Evolutionary conservation across 2,797 vertebrate genomes (phyloP), one percentile per base, ranked within the genome.

Genomic region (Odontamblyopus lacepedii): DNA sequence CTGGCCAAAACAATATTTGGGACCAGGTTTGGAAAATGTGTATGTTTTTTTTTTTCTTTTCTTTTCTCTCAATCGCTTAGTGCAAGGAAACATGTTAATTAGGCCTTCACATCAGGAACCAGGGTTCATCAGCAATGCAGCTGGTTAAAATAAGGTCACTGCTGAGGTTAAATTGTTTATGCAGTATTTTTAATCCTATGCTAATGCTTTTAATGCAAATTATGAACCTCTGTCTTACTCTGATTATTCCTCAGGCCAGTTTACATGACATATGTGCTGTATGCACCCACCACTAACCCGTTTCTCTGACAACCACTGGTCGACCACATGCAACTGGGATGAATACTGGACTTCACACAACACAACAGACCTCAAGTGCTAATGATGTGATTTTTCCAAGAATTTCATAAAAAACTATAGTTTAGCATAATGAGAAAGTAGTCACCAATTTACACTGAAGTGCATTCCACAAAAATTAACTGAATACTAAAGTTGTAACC

Each of bases 201-300:
- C 26, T 18, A 66, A 66, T 66, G 27, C 6, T 51, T 63, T 66
- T 12, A 66, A 67, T 67, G 65, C 48, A 53, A 67, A 67, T 53
- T 32, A 32, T 12, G 12, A 27, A 13, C 7, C 29, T 29, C 29
- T 67, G 15, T 67, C 44, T 65, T 65, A 65, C 50, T 29, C 63
- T 41, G 15, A 67, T 32, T 67, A 67, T 67, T 67, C 48, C 26
- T 50, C 23, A 9, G 48, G 48, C 65, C 19, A 19, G 6, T 65
- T 41, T 63, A 38, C 62, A 63, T 32, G 62, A 12, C n/a, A 41
- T 60, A 19, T 29, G 2, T 65, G 63, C 38, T 23, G 19, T 26
- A 4, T 12, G 65, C 26, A 16, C 50, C 50, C 48, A n/a, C 48
- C 19, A 19, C 26, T 26, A 50, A 53, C 53, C 27, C 1, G 27